Evolutionary conservation across 2,113 vertebrate genomes (phyloP), one percentile per base, ranked within the genome.

Genomic region (Thamnophis sirtalis): DNA sequence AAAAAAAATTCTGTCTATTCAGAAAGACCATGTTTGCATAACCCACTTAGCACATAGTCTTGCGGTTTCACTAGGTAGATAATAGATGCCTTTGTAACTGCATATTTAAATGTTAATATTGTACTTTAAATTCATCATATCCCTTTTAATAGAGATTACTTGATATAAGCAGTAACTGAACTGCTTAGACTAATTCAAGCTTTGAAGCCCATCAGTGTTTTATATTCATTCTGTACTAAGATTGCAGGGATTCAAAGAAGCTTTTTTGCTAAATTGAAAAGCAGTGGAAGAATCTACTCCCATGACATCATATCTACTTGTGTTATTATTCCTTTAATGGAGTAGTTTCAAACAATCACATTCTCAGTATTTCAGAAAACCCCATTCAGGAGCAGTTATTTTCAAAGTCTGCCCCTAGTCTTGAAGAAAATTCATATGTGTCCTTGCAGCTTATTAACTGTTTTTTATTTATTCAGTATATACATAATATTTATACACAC

Each of bases 1-100:
- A 89, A 92, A 92, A 89, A 92, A 88, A 50, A 38, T 80, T 92
- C 58, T 54, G 22, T 6, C 15, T 17, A 89, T 17, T 87, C 87
- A 68, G 51, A 93, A 95, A 93, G 91, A 11, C 91, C 63, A 91
- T 89, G 92, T 94, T 58, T 55, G 22, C 11, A 92, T 92, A 86
- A 50, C 24, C 89, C 55, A 91, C 9, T 33, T 51, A 73, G 15
- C 26, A 28, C 19, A 55, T 68, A 50, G 10, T 58, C 26, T 51
- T 89, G 11, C 17, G 38, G 9, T 55, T 92, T 92, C 55, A 63
- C 50, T 88, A 26, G 53, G 43, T 53, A 88, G 91, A 92, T 53
- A 49, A 53, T 10, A 88, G 43, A 58, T 33, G n/a, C 17, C n/a
- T 92, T 58, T 92, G 38, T 33, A 92, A 89, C 84, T 88, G 28